Evolutionary conservation across 1,140 invertebrate species (phyloP).

Genomic region (Matsumurasca onukii): DNA sequence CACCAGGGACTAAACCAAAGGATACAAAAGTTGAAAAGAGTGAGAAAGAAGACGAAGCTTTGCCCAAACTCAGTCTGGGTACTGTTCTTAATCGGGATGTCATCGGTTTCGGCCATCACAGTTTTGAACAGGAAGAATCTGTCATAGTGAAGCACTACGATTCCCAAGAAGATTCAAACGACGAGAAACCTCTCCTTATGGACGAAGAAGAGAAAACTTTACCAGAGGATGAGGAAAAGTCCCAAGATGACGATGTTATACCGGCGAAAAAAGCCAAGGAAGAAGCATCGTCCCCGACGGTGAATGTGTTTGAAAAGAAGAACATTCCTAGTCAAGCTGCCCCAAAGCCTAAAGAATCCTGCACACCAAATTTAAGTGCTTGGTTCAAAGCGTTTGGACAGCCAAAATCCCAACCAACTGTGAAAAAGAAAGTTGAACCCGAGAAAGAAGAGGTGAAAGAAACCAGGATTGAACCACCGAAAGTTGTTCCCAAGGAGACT

Average conservation of each 20-base stretch:
- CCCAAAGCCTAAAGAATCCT: constrained; percentile 60
- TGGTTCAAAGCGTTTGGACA: constrained; percentile 90
- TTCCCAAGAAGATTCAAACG: constrained; percentile 47
- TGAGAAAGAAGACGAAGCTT: constrained; percentile 58
- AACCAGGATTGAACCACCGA: background rate
- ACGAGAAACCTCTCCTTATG: constrained; percentile 38
- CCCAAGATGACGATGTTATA: constrained; percentile 32
- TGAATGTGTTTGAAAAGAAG: constrained; percentile 38
- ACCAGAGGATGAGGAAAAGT: constrained; percentile 40
- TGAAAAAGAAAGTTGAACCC: constrained; percentile 45
- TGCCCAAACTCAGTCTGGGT: constrained; percentile 77
- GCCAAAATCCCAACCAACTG: constrained; percentile 56
- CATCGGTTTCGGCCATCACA: constrained; percentile 42
- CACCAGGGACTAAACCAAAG: constrained; percentile 47
- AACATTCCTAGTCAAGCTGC: constrained; percentile 48
- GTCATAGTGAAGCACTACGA: constrained; percentile 40
- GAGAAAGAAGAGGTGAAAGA: constrained; percentile 34
- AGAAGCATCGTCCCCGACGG: constrained; percentile 44
- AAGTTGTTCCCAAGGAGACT: constrained; percentile 2
- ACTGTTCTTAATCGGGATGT: constrained; percentile 67
- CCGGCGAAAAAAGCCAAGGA: constrained; percentile 37
- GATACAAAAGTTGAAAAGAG: constrained; percentile 55
- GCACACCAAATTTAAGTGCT: constrained; percentile 82
- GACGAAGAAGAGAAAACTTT: constrained; percentile 30
- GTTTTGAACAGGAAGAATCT: constrained; percentile 26